Evolutionary conservation across 2,113 vertebrate genomes (phyloP).

Genomic region (Ageneiosus marmoratus): DNA sequence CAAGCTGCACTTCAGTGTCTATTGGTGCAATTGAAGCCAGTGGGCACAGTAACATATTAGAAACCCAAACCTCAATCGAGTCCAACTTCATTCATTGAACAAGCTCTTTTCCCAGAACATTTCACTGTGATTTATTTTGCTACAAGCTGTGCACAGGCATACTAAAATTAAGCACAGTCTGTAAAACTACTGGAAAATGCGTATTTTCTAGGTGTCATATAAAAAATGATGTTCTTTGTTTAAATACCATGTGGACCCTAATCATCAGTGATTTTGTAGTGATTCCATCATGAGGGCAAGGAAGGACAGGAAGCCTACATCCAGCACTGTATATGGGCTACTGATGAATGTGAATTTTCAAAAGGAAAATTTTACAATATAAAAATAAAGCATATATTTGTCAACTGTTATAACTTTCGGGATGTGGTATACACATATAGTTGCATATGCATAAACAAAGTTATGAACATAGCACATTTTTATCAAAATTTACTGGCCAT

Average conservation of each 20-base stretch:
- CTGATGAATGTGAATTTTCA: background rate
- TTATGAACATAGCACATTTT: background rate
- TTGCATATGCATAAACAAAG: background rate
- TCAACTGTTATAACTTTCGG: background rate
- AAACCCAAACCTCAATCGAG: slow-evolving; percentile 20
- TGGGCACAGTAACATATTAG: slow-evolving; percentile 3
- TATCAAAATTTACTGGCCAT: background rate
- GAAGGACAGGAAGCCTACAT: slow-evolving; percentile 29
- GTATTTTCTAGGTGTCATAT: slow-evolving; percentile 68
- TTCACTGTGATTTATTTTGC: slow-evolving; percentile 55
- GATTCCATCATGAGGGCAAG: background rate
- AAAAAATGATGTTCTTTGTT: slow-evolving; percentile 60
- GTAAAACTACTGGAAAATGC: slow-evolving; percentile 60
- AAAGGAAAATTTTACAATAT: too few relatives aligned
- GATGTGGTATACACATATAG: background rate
- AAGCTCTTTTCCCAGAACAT: slow-evolving; percentile 58
- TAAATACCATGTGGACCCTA: slow-evolving; percentile 56
- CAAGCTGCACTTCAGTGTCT: background rate
- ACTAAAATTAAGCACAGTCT: slow-evolving; percentile 31
- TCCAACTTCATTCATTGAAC: background rate
- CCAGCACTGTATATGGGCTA: background rate
- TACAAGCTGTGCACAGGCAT: slow-evolving; percentile 64
- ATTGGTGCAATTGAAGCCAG: slow-evolving; percentile 22
- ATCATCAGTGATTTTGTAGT: slow-evolving; percentile 62
- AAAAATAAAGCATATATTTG: background rate